Evolutionary conservation across 2,113 vertebrate species (phyloP), one percentile per base, ranked within the genome.

Genomic region (Acanthochromis polyacanthus): DNA sequence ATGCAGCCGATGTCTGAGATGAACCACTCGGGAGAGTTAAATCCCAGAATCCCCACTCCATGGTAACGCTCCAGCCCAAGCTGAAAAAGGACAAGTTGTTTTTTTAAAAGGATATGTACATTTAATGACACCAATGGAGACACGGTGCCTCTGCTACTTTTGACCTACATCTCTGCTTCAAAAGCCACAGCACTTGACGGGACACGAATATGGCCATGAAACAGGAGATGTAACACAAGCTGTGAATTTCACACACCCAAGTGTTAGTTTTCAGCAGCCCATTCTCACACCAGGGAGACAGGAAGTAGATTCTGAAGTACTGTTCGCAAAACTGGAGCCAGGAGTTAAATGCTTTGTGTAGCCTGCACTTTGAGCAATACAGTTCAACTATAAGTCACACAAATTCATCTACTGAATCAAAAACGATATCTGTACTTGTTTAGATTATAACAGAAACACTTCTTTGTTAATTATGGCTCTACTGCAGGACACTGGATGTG

Each of bases 21-120:
- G 81, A 94, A 95, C 96, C 96, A 96, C 80, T 96, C 94, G 0
- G 91, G 84, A 1, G 94, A 92, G 70, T 95, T 96, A 53, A 93
- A 92, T 19, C 96, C 95, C 70, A 96, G 87, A 60, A 96, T 95
- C 2, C 95, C 94, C 23, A 96, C 94, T 0, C 94, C 91, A 58
- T 93, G 94, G 82, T 91, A 96, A 48, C 93, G 95, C 71, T 95
- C 66, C 81, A 96, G 91, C 5, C 96, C 96, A 71, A 97, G 51
- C 95, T 97, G 43, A 45, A 51, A 43, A 52, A 12, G 30, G 8
- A 81, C 10, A 61, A 58, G 22, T 10, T 25, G 22, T 10, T 70
- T 1, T 7, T 10, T 23, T 3, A 9, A 11, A 32, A 16, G 5
- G 59, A 53, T 38, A 80, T 20, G n/a, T 5, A 76, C 76, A 9